These are phyloP conservation scores for Poliocrania exsul DNA, from an alignment of 2,797 vertebrate genomes.

Conservation along the genomic window DNA sequence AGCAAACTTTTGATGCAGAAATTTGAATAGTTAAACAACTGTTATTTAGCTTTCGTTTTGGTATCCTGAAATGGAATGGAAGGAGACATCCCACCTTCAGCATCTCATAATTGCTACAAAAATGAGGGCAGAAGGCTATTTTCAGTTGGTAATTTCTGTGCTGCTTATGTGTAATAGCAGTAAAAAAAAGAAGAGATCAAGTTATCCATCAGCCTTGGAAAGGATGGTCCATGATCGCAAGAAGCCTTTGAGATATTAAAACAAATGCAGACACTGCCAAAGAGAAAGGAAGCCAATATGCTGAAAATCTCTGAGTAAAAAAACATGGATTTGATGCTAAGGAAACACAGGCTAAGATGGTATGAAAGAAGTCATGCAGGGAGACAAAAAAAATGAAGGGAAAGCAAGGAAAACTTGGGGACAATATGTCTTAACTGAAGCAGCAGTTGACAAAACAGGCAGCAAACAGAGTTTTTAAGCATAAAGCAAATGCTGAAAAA, in stretches of 20 bases:
- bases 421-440: background rate
- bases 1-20: slow-evolving; percentile 1
- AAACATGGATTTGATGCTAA: background rate
- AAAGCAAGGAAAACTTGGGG: background rate
- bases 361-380: background rate
- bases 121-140: background rate
- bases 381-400: background rate
- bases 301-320: background rate
- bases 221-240: background rate
- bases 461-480: background rate
- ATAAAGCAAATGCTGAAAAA: background rate
- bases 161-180: background rate
- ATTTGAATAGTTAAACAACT: background rate
- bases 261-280: background rate
- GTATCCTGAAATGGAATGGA: background rate
- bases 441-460: background rate
- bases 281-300: background rate
- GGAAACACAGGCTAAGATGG: background rate
- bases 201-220: background rate
- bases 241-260: background rate
- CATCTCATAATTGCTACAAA: slow-evolving; percentile 1
- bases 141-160: background rate
- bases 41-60: slow-evolving; percentile 16
- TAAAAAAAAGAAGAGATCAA: background rate
- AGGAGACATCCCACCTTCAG: background rate